These are phyloP conservation scores for Rhabdomys pumilio DNA, from an alignment of 2,797 vertebrate genomes.

Conservation along the genomic window DNA sequence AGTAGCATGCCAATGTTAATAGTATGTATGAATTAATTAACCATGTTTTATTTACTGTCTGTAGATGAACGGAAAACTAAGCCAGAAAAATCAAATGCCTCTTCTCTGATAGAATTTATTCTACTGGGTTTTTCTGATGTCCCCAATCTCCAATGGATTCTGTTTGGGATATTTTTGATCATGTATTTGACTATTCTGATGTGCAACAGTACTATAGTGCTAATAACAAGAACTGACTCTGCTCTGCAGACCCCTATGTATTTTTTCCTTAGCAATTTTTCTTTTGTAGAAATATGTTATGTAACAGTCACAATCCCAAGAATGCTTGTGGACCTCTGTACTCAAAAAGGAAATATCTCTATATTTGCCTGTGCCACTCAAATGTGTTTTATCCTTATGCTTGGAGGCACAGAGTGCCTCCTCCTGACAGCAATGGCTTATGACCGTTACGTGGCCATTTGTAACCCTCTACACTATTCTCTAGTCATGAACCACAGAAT, in stretches of 20 bases:
- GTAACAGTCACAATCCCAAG: conserved; percentile 77
- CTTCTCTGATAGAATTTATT: conserved; percentile 58
- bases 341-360: conserved; percentile 72
- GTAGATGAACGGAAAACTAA: conserved; percentile 23
- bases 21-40: not conserved
- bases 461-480: conserved; percentile 73
- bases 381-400: conserved; percentile 73
- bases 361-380: conserved; percentile 73
- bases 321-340: conserved; percentile 68
- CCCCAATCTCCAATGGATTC: not conserved
- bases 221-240: conserved; percentile 51
- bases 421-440: conserved; percentile 80
- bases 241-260: conserved; percentile 75
- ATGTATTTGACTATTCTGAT: conserved; percentile 68
- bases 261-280: conserved; percentile 80
- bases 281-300: conserved; percentile 83
- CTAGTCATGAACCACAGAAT: conserved; percentile 69
- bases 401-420: conserved; percentile 76
- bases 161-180: conserved; percentile 74
- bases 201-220: conserved; percentile 67
- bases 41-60: not conserved
- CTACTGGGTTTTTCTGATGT: conserved; percentile 71
- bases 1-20: not conserved
- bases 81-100: conserved; percentile 6
- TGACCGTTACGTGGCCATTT: conserved; percentile 78